These are phyloP conservation scores for Drosophila anomalipes DNA, from an alignment of 2,888 invertebrate genomes.

Conservation along the genomic window DNA sequence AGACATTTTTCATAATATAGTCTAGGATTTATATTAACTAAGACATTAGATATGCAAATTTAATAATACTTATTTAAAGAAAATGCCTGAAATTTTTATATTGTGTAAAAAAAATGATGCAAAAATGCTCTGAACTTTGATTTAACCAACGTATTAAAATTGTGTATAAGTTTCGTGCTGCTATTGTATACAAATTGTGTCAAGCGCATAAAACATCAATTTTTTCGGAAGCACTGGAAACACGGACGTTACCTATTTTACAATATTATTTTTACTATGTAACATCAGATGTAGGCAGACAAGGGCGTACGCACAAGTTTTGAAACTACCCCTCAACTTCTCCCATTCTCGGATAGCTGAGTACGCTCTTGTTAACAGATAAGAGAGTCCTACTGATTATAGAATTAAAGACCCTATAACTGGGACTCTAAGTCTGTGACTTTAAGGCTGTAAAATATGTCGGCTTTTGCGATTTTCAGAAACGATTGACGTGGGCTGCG, in stretches of 20 bases:
- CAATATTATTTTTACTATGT: not conserved
- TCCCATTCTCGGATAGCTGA: not conserved
- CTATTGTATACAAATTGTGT: slow-evolving; percentile 48
- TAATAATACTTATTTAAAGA: slow-evolving; percentile 34
- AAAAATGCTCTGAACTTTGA: slow-evolving; percentile 60
- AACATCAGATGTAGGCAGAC: not conserved
- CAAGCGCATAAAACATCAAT: slow-evolving; percentile 34
- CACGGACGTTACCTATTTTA: not conserved
- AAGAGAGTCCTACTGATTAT: not conserved
- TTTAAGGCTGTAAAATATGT: not conserved
- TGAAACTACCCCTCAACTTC: not conserved
- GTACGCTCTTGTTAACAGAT: not conserved
- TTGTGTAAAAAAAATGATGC: slow-evolving; percentile 43
- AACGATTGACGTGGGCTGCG: not conserved
- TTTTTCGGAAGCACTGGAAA: not conserved
- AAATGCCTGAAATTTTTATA: slow-evolving; percentile 57
- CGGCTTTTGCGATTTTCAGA: not conserved
- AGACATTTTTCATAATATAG: slow-evolving; percentile 57
- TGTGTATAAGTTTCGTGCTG: slow-evolving; percentile 34
- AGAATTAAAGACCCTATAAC: not conserved
- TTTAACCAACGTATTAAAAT: slow-evolving; percentile 25
- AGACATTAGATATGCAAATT: slow-evolving; percentile 61
- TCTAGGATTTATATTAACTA: slow-evolving; percentile 59
- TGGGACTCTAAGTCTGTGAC: not conserved
- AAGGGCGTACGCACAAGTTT: not conserved